Base-by-base conservation (phyloP, 2,888 invertebrate species). In the Orthonevra nobilis region DNA sequence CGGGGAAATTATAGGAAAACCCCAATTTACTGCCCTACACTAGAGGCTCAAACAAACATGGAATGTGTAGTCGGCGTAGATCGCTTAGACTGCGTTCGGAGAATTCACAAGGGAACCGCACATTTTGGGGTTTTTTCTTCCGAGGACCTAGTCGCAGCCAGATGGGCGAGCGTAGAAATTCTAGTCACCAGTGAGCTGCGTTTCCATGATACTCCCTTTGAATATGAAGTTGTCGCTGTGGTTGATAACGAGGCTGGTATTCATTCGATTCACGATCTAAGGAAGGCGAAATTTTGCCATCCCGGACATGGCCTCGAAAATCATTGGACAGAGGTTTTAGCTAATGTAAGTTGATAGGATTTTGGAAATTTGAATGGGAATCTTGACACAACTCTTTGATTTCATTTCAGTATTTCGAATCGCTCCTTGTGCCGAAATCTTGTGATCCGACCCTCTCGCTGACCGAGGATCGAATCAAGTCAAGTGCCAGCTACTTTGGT, bases 111-210 rank as follows among this genome's bases (percentile, higher is more conserved):
- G 83, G 94, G 94, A 0, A 91, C 92, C 0, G 97, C 94, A 0
- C 97, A 97, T 87, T 94, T 97, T 84, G 93, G 95, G 0, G 93
- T 95, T 7, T 92, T 96, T 84, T 93, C 94, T 56, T 93, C 97
- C 0, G 96, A 97, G 85, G 96, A 97, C 87, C 91, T 97, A 83
- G 91, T 96, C 3, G 92, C 94, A 0, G 92, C 93, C 0, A 90
- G 91, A 60, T 94, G 93, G 91, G 91, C 92, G 0, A 89, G 91
- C 63, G 89, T 92, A 0, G 92, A 93, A 74, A 91, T 95, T 30
- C 88, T 94, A 50, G 91, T 95, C 68, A 93, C 94, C 2, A 93
- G 93, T 82, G 94, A 95, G 85, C 84, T 95, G 32, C 89, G 92
- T 63, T 90, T 91, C 20, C 89, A 90, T 69, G 86, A 90, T 7